Base-by-base conservation (phyloP, 2,888 invertebrate genomes). In the Melipona beecheii region DNA sequence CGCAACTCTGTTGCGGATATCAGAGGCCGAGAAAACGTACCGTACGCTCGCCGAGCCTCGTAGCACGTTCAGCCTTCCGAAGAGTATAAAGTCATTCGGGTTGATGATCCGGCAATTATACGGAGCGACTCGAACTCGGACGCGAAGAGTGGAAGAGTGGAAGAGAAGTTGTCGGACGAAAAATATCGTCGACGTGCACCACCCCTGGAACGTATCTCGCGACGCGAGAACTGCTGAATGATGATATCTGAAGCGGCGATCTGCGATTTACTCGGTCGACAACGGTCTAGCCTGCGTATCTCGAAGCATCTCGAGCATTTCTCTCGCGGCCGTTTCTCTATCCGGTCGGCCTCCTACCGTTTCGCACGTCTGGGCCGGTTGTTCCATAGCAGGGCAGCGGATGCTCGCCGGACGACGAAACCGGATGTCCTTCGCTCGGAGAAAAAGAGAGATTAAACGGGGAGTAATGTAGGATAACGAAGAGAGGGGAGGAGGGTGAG, bases 341-440 rank as follows among this genome's bases (percentile, higher is more conserved):
- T 86, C 80, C 81, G 81, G 69, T 52, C 78, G 66, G 78, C 78
- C 85, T 84, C 81, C 79, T 78, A 78, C 71, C 74, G 78, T 81
- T 85, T 83, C 74, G 82, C 78, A 65, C 80, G 77, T 85, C 82
- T 76, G 64, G 60, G 54, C 71, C 50, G 75, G 70, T 71, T 27
- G 58, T 75, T 75, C 58, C 71, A 24, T 21, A 56, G 27, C 69
- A 49, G 66, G 24, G 52, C 85, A 60, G 69, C 85, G 84, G 77
- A 84, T 86, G 80, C 78, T 50, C 80, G 78, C 56, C 83, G 84
- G 81, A 81, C 83, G 82, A 82, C 74, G 88, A 84, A 90, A 90
- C 90, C 90, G 91, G 91, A 91, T 91, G 91, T 91, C 91, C 90
- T 91, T 92, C 90, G 90, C 72, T 77, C 60, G 43, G 74, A 84